Percentiles rank a stretch among this genome's conserved stretches.
Conservation (phyloP, 2,113 vertebrate species). For the Acinonyx jubatus region DNA sequence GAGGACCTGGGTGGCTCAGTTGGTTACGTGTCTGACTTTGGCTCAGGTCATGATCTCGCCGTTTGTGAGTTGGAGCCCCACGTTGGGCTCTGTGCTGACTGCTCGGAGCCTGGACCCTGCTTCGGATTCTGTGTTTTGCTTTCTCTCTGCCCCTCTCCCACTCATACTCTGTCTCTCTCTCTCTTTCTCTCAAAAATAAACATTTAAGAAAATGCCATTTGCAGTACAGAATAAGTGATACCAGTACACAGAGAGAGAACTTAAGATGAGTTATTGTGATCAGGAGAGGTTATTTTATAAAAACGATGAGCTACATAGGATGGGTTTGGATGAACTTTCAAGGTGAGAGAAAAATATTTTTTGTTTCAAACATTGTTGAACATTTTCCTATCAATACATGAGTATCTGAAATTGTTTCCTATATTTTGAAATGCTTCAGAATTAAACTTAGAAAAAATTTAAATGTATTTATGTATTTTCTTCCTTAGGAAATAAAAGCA, state of each 20-base stretch:
- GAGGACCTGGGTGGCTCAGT: no score
- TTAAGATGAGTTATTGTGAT: neutral
- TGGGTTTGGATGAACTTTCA: neutral
- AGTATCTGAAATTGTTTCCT: neutral
- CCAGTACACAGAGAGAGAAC: neutral
- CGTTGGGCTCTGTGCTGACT: no score
- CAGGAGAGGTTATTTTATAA: neutral
- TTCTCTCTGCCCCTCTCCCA: no score
- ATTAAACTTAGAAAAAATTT: neutral
- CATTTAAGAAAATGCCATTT: no score
- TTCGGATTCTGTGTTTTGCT: no score
- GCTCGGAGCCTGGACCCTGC: no score
- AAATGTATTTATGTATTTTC: neutral
- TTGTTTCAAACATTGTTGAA: neutral
- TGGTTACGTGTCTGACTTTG: no score
- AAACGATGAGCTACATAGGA: neutral
- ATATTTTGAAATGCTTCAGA: neutral
- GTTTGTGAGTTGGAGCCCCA: no score
- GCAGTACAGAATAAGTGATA: neutral
- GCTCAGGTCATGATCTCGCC: no score
- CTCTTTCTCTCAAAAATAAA: no score
- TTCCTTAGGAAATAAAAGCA: slow-evolving; percentile 13
- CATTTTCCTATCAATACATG: neutral
- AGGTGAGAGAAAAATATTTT: slow-evolving; percentile 20
- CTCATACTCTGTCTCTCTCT: no score